These are phyloP conservation scores for Halichondria panicea DNA, from an alignment of 37 sponge, comb jelly and placozoan species.

Conservation along the genomic window DNA sequence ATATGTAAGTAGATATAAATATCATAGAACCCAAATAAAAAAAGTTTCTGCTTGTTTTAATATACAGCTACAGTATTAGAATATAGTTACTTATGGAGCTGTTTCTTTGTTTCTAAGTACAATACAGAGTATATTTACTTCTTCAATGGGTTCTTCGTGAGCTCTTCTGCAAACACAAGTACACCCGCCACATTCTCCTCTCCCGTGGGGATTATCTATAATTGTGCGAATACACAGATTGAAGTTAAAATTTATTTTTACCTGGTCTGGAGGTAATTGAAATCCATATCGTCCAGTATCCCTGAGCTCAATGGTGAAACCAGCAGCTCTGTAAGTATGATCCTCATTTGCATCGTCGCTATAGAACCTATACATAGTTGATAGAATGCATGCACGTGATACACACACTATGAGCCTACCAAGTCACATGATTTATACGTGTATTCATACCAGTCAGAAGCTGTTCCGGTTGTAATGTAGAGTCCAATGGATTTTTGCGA, in stretches of 20 bases:
- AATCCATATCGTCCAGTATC: constrained; percentile 75
- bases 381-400: neutral
- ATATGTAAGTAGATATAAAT: too few species aligned
- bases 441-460: constrained; percentile 58
- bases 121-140: too few species aligned
- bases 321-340: constrained; percentile 48
- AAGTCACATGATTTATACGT: neutral
- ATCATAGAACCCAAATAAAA: too few species aligned
- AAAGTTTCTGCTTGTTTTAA: too few species aligned
- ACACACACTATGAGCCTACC: neutral
- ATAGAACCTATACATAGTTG: constrained; percentile 51
- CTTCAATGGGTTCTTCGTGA: constrained; percentile 20
- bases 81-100: too few species aligned
- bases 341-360: constrained; percentile 42
- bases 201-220: constrained; percentile 67
- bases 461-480: constrained; percentile 58
- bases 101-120: too few species aligned
- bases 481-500: constrained; percentile 41
- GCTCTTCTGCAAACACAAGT: constrained; percentile 23
- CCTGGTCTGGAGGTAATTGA: constrained; percentile 48
- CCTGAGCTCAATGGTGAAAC: constrained; percentile 67
- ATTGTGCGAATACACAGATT: neutral
- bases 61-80: too few species aligned
- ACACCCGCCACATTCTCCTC: constrained; percentile 62
- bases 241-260: neutral